Conservation (phyloP, 2,797 vertebrate genomes). For the Etheostoma nigrum region DNA sequence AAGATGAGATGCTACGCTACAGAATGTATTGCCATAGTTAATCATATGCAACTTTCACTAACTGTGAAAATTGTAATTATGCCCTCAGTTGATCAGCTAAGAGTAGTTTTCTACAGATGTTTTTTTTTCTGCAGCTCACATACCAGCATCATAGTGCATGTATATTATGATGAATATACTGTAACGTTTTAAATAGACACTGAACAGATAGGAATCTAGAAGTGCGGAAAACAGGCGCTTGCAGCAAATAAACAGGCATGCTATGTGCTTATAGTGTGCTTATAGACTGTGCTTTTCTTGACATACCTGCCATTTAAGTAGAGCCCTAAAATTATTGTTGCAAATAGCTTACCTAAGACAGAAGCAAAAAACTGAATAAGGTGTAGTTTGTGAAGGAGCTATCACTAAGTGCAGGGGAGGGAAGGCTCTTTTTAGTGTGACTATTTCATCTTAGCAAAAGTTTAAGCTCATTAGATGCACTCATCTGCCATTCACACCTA, state of each 20-base stretch:
- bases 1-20: conserved; percentile 15
- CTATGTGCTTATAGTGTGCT: conserved; percentile 43
- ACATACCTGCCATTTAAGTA: conserved; percentile 69
- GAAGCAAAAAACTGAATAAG: conserved; percentile 51
- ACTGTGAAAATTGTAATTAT: conserved; percentile 45
- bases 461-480: conserved; percentile 5
- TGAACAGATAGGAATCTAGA: conserved; percentile 37
- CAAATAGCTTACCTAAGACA: conserved; percentile 49
- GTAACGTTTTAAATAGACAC: background rate
- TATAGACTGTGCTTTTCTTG: conserved; percentile 36
- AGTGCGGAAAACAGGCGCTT: conserved; percentile 51
- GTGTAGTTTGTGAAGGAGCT: conserved; percentile 38
- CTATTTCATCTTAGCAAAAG: conserved; percentile 18
- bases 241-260: conserved; percentile 52
- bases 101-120: background rate
- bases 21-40: conserved; percentile 22
- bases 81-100: conserved; percentile 41
- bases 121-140: background rate
- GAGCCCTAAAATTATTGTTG: conserved; percentile 70
- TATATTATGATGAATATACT: background rate
- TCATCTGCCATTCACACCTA: conserved; percentile 15
- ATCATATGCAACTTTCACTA: conserved; percentile 37
- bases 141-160: background rate
- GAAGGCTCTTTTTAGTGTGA: conserved; percentile 8
- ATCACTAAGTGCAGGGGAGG: conserved; percentile 21